A percentile compares a stretch with the other conserved stretches of the same genome.
Evolutionary conservation across 2,888 invertebrate species (phyloP).

Genomic region (Epicampocera succincta): DNA sequence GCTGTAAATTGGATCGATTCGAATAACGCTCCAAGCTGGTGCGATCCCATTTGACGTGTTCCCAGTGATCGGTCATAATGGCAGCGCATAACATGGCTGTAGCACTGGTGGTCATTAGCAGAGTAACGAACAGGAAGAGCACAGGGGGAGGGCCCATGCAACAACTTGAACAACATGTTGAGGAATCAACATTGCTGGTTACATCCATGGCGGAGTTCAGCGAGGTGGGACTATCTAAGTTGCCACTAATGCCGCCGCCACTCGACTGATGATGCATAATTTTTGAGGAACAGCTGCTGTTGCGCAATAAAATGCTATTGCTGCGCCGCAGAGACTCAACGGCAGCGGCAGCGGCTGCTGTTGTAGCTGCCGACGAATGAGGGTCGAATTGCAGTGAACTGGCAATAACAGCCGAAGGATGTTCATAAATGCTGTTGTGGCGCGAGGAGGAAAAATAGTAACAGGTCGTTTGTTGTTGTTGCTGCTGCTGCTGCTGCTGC

Average conservation of each 20-base stretch:
- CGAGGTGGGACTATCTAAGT: conserved; percentile 76
- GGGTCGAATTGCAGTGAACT: conserved; percentile 78
- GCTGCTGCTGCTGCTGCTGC: conserved; percentile 59
- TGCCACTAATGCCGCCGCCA: conserved; percentile 65
- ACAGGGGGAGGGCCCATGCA: conserved; percentile 81
- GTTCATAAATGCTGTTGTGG: conserved; percentile 80
- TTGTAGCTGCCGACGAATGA: conserved; percentile 73
- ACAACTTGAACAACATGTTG: conserved; percentile 77
- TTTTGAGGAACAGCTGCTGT: conserved; percentile 79
- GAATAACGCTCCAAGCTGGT: conserved; percentile 81
- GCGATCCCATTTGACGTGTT: conserved; percentile 91
- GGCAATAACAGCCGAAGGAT: conserved; percentile 79
- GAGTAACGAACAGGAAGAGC: conserved; percentile 82
- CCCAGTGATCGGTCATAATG: conserved; percentile 96
- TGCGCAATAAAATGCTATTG: conserved; percentile 79
- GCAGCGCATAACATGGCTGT: conserved; percentile 92
- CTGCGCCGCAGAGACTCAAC: conserved; percentile 78
- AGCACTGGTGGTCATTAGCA: conserved; percentile 88
- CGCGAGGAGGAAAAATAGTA: conserved; percentile 79
- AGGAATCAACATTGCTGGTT: conserved; percentile 74
- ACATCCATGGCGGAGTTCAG: conserved; percentile 78
- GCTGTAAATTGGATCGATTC: conserved; percentile 82
- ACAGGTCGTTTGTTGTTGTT: conserved; percentile 78
- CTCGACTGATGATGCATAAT: conserved; percentile 77
- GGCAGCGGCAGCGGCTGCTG: conserved; percentile 79